Conservation (phyloP, 2,888 invertebrate species). For the Epinotia bilunana region DNA sequence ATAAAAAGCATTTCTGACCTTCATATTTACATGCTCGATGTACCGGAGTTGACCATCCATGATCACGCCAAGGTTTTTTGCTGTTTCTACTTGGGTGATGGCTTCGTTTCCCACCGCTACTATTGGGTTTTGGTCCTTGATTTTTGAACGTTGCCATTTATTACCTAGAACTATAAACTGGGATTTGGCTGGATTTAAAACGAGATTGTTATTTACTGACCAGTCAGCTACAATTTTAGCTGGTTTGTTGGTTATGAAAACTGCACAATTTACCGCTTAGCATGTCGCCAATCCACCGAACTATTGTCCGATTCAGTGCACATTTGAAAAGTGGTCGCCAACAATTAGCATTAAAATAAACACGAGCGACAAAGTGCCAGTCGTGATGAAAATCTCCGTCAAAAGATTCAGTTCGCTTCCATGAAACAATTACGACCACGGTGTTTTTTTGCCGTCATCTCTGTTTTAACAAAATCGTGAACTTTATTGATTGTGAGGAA, state of each 20-base stretch:
- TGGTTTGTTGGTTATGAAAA: neutral
- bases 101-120: too few relatives aligned
- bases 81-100: too few relatives aligned
- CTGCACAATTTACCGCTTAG: conserved; percentile 12
- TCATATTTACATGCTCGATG: too few relatives aligned
- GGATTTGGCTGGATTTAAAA: too few relatives aligned
- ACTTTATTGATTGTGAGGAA: neutral
- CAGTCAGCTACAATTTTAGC: too few relatives aligned
- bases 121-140: too few relatives aligned
- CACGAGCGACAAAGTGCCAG: conserved; percentile 3
- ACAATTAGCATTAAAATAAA: conserved; percentile 43
- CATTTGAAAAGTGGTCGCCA: conserved; percentile 31
- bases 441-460: conserved; percentile 12
- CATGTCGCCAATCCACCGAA: conserved; percentile 26
- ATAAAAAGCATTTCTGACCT: too few relatives aligned
- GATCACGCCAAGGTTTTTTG: too few relatives aligned
- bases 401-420: conserved; percentile 1
- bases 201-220: too few relatives aligned
- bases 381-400: conserved; percentile 10
- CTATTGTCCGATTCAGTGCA: conserved; percentile 7
- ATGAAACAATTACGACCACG: conserved; percentile 16
- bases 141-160: too few relatives aligned
- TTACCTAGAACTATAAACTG: too few relatives aligned
- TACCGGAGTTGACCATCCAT: too few relatives aligned
- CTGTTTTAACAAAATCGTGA: conserved; percentile 5